Evolutionary conservation across 2,113 vertebrate species (phyloP), one percentile per base, ranked within the genome.

Genomic region (Oryzias melastigma): DNA sequence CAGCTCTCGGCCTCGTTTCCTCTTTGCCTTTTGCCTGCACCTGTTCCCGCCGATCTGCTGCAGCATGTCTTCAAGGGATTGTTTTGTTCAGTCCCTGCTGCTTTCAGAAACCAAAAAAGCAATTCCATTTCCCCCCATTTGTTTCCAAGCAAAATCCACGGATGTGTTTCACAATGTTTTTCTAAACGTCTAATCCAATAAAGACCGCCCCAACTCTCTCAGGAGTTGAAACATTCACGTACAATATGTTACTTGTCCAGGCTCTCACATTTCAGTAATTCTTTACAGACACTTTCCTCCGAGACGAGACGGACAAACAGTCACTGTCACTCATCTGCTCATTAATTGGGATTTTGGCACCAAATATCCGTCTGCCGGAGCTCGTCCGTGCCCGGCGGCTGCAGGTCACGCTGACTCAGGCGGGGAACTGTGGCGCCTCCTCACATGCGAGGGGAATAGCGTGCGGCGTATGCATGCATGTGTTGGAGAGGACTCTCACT

Each of bases 51-150:
- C 29, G 48, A 49, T 73, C 73, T 62, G 42, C 62, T 49, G 49
- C 46, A 55, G 44, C 4, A 35, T 18, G 51, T 43, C 43, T 67
- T 46, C n/a, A 43, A 45, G 55, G 59, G 52, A 19, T 58, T 52
- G 46, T 54, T 60, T 58, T 52, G 42, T 52, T 60, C 42, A 8
- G 45, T 19, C 65, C 52, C 63, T 45, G 52, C 53, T 65, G 57
- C 76, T 19, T 67, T 5, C 49, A 57, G 56, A 59, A 56, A 66
- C 25, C 29, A 35, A 57, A 71, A 19, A 71, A 71, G 58, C 41
- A 62, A 62, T 76, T 58, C 56, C 18, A 56, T 71, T 83, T 74
- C 17, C 60, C 59, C 48, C 35, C 67, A 71, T 71, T 79, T 55
- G 58, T 61, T 73, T 68, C 62, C 61, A 71, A 71, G 71, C 35